phyloP scores from a whole-genome alignment of 2,797 vertebrate genomes.

The Catharus ustulatus region DNA sequence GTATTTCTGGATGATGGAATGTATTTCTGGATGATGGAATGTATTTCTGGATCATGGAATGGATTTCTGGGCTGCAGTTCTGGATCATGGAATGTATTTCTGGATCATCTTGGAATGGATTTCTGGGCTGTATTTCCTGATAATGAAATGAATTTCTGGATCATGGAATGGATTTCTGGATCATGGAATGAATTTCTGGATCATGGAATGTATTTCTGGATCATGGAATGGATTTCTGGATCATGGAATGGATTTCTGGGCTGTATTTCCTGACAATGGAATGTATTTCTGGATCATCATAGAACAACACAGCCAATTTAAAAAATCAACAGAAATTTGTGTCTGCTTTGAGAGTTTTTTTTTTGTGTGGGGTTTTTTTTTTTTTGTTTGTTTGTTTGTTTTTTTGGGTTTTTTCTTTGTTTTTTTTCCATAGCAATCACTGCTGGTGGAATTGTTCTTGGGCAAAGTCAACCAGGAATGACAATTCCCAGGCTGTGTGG shows the following conservation, averaged over 20 bases:
- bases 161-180: neutral
- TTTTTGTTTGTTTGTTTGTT: neutral
- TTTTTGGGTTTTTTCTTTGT: neutral
- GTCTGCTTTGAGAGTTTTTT: neutral
- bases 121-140: no score
- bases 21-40: neutral
- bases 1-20: neutral
- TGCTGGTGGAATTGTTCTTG: neutral
- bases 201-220: neutral
- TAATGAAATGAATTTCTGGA: neutral
- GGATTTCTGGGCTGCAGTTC: neutral
- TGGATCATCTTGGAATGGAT: neutral
- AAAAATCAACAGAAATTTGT: neutral
- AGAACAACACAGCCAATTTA: neutral
- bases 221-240: neutral
- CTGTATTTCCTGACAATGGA: no score
- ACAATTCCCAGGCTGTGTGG: neutral
- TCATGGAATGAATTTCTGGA: neutral
- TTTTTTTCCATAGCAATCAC: neutral
- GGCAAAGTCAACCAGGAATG: neutral
- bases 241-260: neutral
- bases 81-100: neutral
- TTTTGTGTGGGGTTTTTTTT: neutral
- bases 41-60: no score
- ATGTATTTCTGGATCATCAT: neutral